Conservation (phyloP, 2,888 invertebrate species). For the Sericinus montela region DNA sequence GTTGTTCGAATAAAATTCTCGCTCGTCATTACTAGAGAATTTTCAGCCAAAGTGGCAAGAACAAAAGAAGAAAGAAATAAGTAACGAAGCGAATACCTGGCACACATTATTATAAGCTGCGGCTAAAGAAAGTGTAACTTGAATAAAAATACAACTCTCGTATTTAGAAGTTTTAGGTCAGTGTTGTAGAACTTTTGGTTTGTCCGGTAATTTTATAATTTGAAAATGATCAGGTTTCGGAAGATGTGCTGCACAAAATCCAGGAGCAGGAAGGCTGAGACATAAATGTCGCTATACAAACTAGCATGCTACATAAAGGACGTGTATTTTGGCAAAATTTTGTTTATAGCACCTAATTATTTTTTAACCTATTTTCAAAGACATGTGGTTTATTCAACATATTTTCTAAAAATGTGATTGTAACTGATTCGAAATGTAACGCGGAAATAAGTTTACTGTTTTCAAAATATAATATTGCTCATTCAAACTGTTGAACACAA, state of each 20-base stretch:
- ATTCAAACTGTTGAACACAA: slow-evolving; percentile 8
- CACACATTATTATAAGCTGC: slow-evolving; percentile 14
- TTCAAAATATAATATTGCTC: not conserved
- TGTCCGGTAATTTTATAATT: not conserved
- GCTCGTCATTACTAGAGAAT: slow-evolving; percentile 54
- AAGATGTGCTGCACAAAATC: no score
- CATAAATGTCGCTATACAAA: no score
- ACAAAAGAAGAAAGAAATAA: slow-evolving; percentile 28
- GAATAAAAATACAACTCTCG: slow-evolving; percentile 2
- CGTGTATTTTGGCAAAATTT: no score
- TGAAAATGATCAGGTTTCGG: no score
- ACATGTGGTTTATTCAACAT: no score
- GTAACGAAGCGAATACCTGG: slow-evolving; percentile 15
- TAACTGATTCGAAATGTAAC: no score
- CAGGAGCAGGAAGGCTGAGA: no score
- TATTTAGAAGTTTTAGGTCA: slow-evolving; percentile 1
- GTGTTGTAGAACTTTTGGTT: not conserved
- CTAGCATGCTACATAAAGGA: no score
- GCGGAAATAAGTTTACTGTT: no score
- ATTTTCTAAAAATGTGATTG: no score
- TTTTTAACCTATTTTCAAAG: no score
- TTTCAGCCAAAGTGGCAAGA: slow-evolving; percentile 43
- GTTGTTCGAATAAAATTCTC: slow-evolving; percentile 55
- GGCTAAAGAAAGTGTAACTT: not conserved
- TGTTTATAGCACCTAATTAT: no score